Evolutionary conservation across 2,888 invertebrate species (phyloP).

Genomic region (Hymenopus coronatus): DNA sequence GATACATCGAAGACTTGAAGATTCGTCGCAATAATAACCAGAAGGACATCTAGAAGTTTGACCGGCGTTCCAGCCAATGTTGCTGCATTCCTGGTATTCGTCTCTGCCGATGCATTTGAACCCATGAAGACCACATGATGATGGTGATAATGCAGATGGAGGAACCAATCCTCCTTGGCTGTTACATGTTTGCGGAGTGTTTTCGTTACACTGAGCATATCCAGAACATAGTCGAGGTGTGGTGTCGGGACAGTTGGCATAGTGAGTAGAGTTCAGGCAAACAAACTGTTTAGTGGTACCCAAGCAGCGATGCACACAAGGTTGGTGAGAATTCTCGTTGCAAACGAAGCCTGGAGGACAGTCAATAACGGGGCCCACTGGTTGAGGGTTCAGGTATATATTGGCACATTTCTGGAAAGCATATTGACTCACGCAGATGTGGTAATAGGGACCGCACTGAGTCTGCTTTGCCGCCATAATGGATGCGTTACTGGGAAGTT

Average conservation of each 20-base stretch:
- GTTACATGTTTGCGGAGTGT: neutral
- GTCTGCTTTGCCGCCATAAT: neutral
- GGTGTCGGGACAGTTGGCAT: neutral
- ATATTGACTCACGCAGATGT: neutral
- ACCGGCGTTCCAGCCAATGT: neutral
- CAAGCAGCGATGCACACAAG: neutral
- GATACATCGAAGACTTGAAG: neutral
- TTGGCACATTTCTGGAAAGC: neutral
- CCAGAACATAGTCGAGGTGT: neutral
- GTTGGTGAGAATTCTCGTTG: neutral
- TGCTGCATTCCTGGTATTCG: neutral
- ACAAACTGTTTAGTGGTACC: neutral
- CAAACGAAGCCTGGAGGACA: neutral
- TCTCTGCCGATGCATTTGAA: neutral
- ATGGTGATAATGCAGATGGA: neutral
- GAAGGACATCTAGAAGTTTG: neutral
- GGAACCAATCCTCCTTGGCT: neutral
- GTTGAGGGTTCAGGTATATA: neutral
- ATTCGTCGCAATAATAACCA: neutral
- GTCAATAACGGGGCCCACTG: neutral
- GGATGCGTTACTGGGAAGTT: neutral
- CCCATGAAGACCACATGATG: neutral
- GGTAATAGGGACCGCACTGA: neutral
- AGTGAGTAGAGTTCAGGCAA: neutral
- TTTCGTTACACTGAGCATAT: neutral